Evolutionary conservation across 2,113 vertebrate genomes (phyloP).

Genomic region (Hassar affinis): DNA sequence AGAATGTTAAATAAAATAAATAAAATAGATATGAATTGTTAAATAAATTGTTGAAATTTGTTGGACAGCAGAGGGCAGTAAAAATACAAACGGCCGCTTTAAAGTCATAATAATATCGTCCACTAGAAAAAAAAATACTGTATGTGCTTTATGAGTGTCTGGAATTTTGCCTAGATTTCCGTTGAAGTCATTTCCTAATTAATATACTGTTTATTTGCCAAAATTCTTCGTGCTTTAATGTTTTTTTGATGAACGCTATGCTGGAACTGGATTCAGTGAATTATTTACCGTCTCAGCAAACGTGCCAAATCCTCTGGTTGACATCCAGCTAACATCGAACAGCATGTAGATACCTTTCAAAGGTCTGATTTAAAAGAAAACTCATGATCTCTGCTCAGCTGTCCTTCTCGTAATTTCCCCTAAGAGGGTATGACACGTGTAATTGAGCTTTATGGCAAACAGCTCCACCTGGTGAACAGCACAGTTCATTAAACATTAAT

Average conservation of each 20-base stretch:
- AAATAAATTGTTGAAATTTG: no score
- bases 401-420: background rate
- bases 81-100: background rate
- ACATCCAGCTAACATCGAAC: background rate
- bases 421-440: background rate
- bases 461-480: slow-evolving; percentile 36
- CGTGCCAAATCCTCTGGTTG: background rate
- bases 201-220: background rate
- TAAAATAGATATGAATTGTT: no score
- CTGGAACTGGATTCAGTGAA: background rate
- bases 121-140: background rate
- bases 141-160: background rate
- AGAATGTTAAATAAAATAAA: background rate
- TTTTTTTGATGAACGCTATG: background rate
- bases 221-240: background rate
- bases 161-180: background rate
- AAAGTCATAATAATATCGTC: background rate
- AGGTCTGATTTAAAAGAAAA: slow-evolving; percentile 1
- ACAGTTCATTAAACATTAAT: slow-evolving; percentile 26
- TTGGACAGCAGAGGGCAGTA: background rate
- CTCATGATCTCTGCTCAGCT: background rate
- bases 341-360: background rate
- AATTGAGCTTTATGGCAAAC: slow-evolving; percentile 28
- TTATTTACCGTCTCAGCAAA: background rate
- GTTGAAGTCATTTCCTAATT: background rate